Base-by-base conservation (phyloP, 2,113 vertebrate genomes). In the Apaloderma vittatum region DNA sequence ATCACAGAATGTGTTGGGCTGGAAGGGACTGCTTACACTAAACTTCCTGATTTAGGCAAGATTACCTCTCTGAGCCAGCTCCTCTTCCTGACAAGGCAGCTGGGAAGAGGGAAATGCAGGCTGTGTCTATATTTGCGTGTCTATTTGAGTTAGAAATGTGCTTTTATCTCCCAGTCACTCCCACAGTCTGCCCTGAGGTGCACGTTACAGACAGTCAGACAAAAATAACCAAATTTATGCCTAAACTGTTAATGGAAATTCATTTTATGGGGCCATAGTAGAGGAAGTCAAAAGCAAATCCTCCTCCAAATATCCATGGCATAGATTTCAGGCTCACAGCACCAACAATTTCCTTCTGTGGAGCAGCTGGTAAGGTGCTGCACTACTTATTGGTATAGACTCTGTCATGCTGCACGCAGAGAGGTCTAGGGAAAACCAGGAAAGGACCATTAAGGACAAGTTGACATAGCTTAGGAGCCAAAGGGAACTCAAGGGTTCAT, bases 81-180 rank as follows among this genome's bases (percentile, higher is more conserved):
- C 51, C 62, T 72, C 86, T 93, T 94, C 82, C 90, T 82, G 92
- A 54, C 48, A 65, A 72, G 88, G 88, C 78, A 92, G 26, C 74
- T 93, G 85, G 52, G 57, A 95, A 93, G 88, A 93, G 66, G 62
- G 71, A 75, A 93, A 86, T 7, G 81, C 81, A 62, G 89, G 89
- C 68, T 93, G 79, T 70, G 45, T 62, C 93, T 93, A 40, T 83
- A 95, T 91, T 61, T 83, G 58, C 12, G 1, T 51, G 59, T 83
- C 48, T 86, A 63, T 94, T 86, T 76, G 76, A 63, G 73, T 93
- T 84, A 80, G 65, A 93, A 97, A 91, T 32, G 55, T 49, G 27
- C 34, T 93, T 95, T 93, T 83, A 77, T 80, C 54, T 93, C 80
- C 68, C 79, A 91, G 1, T 62, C 80, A 93, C 55, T 86, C 83